A percentile compares a stretch with the other conserved stretches of the same genome.
Conservation (phyloP, 2,888 invertebrate genomes). For the Folsomia candida region DNA sequence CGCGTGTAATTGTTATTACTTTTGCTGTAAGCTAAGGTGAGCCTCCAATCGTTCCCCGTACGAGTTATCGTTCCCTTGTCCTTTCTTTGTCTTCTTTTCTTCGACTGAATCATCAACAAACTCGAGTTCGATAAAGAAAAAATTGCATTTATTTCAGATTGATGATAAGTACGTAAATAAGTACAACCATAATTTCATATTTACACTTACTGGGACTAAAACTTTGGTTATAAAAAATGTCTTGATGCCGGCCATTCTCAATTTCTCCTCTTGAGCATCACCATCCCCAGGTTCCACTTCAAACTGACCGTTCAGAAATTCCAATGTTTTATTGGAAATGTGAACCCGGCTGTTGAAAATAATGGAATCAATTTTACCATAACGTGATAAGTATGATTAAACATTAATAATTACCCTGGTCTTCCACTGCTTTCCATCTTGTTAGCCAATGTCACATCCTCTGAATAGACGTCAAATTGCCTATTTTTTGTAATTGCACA, state of each 20-base stretch:
- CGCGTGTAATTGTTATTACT: not conserved
- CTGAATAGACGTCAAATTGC: conserved; percentile 94
- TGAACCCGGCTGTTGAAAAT: conserved; percentile 51
- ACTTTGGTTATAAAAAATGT: conserved; percentile 55
- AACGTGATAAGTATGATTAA: not conserved
- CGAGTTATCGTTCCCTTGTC: not conserved
- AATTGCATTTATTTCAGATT: not conserved
- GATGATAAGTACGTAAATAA: too few species aligned
- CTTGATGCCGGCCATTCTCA: conserved; percentile 53
- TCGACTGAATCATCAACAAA: too few species aligned
- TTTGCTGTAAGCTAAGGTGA: conserved; percentile 12
- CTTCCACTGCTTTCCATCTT: conserved; percentile 95
- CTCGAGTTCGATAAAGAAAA: too few species aligned
- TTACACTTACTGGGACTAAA: conserved; percentile 53
- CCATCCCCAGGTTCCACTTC: conserved; percentile 55
- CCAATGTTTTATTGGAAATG: conserved; percentile 54
- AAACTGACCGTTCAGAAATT: conserved; percentile 54
- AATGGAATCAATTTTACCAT: conserved; percentile 44
- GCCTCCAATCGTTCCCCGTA: not conserved
- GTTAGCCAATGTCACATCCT: conserved; percentile 90
- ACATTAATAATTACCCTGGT: conserved; percentile 70
- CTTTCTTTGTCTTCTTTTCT: too few species aligned
- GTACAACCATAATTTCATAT: too few species aligned
- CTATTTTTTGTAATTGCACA: too few species aligned
- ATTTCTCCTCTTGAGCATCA: conserved; percentile 54